Evolutionary conservation across 2,797 vertebrate species (phyloP).

Genomic region (Morelia viridis): DNA sequence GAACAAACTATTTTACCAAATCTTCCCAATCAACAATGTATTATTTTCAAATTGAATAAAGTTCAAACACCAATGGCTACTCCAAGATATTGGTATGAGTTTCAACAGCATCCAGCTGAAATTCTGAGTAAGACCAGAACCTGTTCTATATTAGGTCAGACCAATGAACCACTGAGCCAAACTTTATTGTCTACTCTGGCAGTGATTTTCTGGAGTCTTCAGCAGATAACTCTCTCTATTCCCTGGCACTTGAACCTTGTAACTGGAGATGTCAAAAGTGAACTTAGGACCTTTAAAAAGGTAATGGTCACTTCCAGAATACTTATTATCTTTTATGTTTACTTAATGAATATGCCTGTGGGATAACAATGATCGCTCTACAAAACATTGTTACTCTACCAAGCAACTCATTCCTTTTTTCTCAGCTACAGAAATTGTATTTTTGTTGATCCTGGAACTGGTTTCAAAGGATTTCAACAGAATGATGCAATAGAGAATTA

Average conservation of each 20-base stretch:
- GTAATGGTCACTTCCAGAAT: background rate
- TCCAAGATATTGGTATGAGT: background rate
- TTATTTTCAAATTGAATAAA: background rate
- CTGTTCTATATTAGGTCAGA: background rate
- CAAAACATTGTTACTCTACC: background rate
- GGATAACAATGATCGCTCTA: background rate
- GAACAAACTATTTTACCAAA: background rate
- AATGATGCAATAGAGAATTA: background rate
- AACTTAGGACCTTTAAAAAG: background rate
- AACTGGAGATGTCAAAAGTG: background rate
- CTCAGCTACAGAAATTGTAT: background rate
- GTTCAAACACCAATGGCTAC: constrained; percentile 3
- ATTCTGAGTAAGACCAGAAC: background rate
- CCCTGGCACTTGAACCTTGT: background rate
- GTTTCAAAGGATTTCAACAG: constrained; percentile 16
- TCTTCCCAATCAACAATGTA: background rate
- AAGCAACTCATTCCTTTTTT: background rate
- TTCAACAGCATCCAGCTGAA: background rate
- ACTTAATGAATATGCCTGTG: background rate
- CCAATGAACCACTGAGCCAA: background rate
- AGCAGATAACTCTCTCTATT: too few relatives aligned
- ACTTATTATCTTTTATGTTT: background rate
- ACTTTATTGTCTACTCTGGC: background rate
- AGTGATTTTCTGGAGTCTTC: background rate
- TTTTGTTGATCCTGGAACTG: background rate